Base-by-base conservation (phyloP, 2,113 vertebrate species). In the Acrocephalus arundinaceus region DNA sequence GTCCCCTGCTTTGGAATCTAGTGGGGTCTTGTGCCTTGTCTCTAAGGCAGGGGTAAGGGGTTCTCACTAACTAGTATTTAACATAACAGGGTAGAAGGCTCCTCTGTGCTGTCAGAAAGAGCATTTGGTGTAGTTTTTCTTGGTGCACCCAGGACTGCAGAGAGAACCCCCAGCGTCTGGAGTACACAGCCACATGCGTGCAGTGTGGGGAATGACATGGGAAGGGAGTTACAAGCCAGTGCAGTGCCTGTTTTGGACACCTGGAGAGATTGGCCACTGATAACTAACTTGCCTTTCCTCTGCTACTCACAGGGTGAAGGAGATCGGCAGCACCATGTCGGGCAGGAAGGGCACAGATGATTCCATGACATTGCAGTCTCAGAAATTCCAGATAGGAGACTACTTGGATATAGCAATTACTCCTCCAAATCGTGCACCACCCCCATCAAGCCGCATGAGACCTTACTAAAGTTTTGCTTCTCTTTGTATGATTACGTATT, bases 371-470 rank as follows among this genome's bases (percentile, higher is more conserved):
- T 65, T 99, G 96, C 99, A 99, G 97, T 99, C 99, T 10, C 99
- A 99, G 96, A 99, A 99, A 73, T 99, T 99, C 97, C 99, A 99
- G 95, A 99, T 99, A 37, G 99, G 99, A 88, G 99, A 99, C 97
- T 99, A 99, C 81, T 95, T 99, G 95, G 99, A 99, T 84, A 99
- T 99, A 89, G 99, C 99, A 5, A 99, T 99, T 54, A 99, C 99
- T 2, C 99, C 99, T 23, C 99, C 99, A 0, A 99, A 99, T 81
- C 98, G 99, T 24, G 99, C 98, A 8, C 99, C 99, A 0, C 99
- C 99, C 16, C 94, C 98, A 3, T 98, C 97, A 11, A 97, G 99
- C 82, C 99, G 99, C 93, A 99, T 99, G 99, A 98, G 99, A 94
- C 99, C 99, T 0, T 99, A 99, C 97, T 99, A 80, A 99, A 41